These are phyloP conservation scores for Ephestia elutella DNA, from an alignment of 1,140 invertebrate genomes.

Conservation along the genomic window DNA sequence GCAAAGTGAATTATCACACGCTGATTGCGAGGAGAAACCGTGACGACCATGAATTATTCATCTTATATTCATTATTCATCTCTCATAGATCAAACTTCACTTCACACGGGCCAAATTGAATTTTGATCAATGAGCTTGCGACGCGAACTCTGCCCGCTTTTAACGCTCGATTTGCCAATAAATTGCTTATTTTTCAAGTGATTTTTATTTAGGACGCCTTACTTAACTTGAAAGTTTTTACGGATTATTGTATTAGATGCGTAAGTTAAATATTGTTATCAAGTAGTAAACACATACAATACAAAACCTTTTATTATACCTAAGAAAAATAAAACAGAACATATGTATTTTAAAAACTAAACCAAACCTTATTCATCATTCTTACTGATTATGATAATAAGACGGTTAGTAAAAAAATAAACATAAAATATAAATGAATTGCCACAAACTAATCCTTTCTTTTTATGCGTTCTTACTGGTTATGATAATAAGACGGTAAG, in stretches of 20 bases:
- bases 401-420: too few relatives aligned
- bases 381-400: too few relatives aligned
- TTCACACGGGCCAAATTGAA: constrained; percentile 9
- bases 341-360: too few relatives aligned
- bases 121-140: constrained; percentile 7
- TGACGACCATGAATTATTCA: constrained; percentile 3
- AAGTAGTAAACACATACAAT: background rate
- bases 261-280: too few relatives aligned
- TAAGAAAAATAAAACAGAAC: too few relatives aligned
- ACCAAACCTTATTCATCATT: too few relatives aligned
- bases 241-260: too few relatives aligned
- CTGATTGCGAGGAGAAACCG: constrained; percentile 17
- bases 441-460: too few relatives aligned
- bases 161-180: background rate
- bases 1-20: constrained; percentile 17
- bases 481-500: too few relatives aligned
- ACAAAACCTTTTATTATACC: too few relatives aligned
- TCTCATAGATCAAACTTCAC: constrained; percentile 11
- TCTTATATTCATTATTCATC: background rate
- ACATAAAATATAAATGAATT: too few relatives aligned
- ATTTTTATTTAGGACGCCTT: background rate
- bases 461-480: too few relatives aligned
- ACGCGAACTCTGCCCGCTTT: background rate
- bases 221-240: background rate
- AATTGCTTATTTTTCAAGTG: background rate